Conservation (phyloP, 2,888 invertebrate species). For the Noctua pronuba region DNA sequence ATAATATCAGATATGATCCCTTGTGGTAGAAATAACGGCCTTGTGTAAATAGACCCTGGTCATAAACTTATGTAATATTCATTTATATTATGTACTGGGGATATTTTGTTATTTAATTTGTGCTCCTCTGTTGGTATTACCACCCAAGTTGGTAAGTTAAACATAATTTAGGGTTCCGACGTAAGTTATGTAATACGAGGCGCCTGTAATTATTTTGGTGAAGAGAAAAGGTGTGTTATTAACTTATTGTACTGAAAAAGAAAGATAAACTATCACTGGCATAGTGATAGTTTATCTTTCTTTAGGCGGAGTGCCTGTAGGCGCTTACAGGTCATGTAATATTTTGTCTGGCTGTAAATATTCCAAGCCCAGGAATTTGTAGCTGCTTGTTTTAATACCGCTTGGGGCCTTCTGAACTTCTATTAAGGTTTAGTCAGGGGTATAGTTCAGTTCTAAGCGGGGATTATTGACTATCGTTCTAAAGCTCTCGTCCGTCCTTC, state of each 20-base stretch:
- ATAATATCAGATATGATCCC: conserved; percentile 41
- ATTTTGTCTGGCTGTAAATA: neutral
- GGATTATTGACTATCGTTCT: neutral
- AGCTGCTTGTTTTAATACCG: neutral
- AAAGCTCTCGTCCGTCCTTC: neutral
- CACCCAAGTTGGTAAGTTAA: conserved; percentile 21
- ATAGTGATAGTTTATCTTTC: too few relatives aligned
- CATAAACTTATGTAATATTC: conserved; percentile 50
- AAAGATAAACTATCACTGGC: neutral
- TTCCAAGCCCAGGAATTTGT: neutral
- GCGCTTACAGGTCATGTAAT: neutral
- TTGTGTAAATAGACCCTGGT: conserved; percentile 29
- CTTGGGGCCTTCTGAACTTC: neutral
- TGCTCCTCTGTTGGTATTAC: conserved; percentile 6
- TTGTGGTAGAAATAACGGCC: conserved; percentile 29
- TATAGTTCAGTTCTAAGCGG: neutral
- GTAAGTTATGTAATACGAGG: conserved; percentile 1
- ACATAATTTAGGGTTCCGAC: conserved; percentile 20
- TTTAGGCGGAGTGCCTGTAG: neutral
- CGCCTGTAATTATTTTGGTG: neutral
- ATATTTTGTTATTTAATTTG: conserved; percentile 40
- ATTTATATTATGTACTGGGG: conserved; percentile 41
- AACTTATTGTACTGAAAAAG: neutral
- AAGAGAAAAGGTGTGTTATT: neutral
- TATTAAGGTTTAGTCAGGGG: neutral